phyloP scores from a whole-genome alignment of 37 sponge, comb jelly and placozoan species.

The Aphrocallistes beatrix region DNA sequence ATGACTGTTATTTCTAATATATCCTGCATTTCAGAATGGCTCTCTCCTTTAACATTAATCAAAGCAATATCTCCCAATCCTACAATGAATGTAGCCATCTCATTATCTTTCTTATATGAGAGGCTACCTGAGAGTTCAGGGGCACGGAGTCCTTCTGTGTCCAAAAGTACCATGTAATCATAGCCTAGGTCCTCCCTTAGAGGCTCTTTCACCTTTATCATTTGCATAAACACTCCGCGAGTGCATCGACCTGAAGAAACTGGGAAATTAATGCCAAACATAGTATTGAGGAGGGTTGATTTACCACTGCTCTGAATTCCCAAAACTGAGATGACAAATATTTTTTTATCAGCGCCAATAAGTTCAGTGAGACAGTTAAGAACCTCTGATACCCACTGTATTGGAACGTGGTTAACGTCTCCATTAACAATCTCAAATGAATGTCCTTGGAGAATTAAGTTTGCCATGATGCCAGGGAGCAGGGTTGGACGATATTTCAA shows the following conservation, averaged over 20 bases:
- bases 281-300: slow-evolving; percentile 32
- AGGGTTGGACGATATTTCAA: not conserved
- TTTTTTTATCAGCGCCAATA: not conserved
- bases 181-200: not conserved
- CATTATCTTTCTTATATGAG: slow-evolving; percentile 20
- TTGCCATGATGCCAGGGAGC: slow-evolving; percentile 21
- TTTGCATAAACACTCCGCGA: slow-evolving; percentile 30
- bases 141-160: slow-evolving; percentile 34
- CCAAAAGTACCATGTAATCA: slow-evolving; percentile 23
- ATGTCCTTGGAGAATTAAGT: slow-evolving; percentile 26
- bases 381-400: slow-evolving; percentile 28
- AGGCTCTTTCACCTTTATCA: not conserved
- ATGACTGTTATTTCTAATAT: slow-evolving; percentile 31
- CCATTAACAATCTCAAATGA: slow-evolving; percentile 32
- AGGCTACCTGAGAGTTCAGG: slow-evolving; percentile 18
- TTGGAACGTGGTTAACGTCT: slow-evolving; percentile 32
- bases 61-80: slow-evolving; percentile 26
- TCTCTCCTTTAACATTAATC: slow-evolving; percentile 35
- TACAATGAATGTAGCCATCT: slow-evolving; percentile 27
- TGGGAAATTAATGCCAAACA: slow-evolving; percentile 26
- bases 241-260: slow-evolving; percentile 35
- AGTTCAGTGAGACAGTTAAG: not conserved
- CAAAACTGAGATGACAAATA: slow-evolving; percentile 22
- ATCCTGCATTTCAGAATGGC: slow-evolving; percentile 18
- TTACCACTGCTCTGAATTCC: slow-evolving; percentile 32